Conservation (phyloP, 2,797 vertebrate species). For the Mycteria americana region DNA sequence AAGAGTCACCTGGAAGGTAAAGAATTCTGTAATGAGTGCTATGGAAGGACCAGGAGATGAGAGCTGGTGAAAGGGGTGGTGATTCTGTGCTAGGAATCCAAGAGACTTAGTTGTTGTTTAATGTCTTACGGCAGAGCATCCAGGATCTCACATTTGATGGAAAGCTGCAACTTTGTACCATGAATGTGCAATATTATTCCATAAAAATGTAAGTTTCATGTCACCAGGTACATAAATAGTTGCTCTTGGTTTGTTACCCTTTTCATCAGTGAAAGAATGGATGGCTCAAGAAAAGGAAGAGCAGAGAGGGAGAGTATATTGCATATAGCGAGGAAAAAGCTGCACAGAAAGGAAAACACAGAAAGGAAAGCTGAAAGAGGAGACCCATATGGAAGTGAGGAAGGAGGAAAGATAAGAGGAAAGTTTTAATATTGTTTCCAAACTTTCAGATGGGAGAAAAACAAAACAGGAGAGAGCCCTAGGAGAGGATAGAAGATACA, state of each 20-base stretch:
- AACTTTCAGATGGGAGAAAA: background rate
- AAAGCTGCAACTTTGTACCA: background rate
- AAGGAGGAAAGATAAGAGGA: background rate
- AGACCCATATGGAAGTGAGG: background rate
- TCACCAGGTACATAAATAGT: background rate
- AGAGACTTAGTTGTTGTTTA: background rate
- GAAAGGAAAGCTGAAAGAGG: background rate
- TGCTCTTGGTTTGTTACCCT: background rate
- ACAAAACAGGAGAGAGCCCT: background rate
- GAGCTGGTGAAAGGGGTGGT: background rate
- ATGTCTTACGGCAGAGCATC: background rate
- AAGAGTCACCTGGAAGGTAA: background rate
- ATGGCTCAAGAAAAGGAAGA: background rate
- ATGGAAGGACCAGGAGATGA: background rate
- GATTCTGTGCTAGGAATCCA: background rate
- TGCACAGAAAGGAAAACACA: background rate
- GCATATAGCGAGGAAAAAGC: background rate
- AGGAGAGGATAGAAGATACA: background rate
- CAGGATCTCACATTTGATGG: background rate
- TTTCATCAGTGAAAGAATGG: background rate
- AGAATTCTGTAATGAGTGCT: background rate
- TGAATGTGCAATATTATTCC: background rate
- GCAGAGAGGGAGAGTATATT: background rate
- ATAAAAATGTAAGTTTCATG: background rate
- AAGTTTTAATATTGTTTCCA: background rate